phyloP scores from a whole-genome alignment of 2,888 invertebrate genomes.

The Tethea ocularis region DNA sequence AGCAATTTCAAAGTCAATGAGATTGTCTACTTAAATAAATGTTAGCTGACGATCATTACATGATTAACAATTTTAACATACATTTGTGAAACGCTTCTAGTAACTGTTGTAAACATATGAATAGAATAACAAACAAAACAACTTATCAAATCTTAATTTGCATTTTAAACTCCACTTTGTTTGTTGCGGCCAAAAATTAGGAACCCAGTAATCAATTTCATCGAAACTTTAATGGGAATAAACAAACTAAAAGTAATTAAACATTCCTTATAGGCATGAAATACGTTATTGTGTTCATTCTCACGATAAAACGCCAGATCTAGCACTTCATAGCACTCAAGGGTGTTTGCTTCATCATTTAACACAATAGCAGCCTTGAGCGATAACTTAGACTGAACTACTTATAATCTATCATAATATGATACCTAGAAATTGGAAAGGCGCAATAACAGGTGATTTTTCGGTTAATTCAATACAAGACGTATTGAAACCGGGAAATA shows the following conservation, averaged over 20 bases:
- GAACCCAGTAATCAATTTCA: too few relatives aligned
- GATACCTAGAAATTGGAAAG: background rate
- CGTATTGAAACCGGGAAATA: too few relatives aligned
- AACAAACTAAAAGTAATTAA: background rate
- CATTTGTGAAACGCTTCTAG: background rate
- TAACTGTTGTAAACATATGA: too few relatives aligned
- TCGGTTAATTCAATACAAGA: too few relatives aligned
- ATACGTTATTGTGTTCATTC: background rate
- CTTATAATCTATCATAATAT: conserved; percentile 2
- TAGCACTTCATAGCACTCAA: conserved; percentile 42
- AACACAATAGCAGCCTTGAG: conserved; percentile 45
- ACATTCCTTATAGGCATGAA: background rate
- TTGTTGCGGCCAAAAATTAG: background rate
- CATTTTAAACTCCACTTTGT: too few relatives aligned
- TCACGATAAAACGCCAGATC: background rate
- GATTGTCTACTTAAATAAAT: conserved; percentile 28
- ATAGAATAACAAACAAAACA: too few relatives aligned
- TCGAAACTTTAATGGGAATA: background rate
- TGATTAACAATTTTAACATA: conserved; percentile 9
- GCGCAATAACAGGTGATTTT: too few relatives aligned
- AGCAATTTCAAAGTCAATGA: conserved; percentile 19
- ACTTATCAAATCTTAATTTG: too few relatives aligned
- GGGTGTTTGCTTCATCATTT: conserved; percentile 56
- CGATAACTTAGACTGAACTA: background rate
- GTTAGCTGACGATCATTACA: conserved; percentile 27